phyloP scores from a whole-genome alignment of 2,888 invertebrate genomes.

The Zhuqinia jingwanae region DNA sequence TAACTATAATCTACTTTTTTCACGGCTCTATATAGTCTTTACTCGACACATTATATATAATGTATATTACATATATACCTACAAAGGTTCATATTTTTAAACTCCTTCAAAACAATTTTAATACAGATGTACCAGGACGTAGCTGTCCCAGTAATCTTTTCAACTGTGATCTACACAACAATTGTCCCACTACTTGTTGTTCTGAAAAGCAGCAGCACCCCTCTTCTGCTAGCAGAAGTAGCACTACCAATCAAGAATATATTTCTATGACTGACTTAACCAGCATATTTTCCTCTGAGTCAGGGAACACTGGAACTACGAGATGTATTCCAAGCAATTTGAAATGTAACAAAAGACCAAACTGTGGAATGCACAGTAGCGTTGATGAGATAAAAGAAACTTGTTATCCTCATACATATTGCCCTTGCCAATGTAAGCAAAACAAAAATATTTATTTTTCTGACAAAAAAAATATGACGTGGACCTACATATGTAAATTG shows the following conservation, averaged over 20 bases:
- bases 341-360: conserved; percentile 51
- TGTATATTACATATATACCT: neutral
- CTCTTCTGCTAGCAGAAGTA: too few relatives aligned
- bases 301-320: neutral
- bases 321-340: conserved; percentile 54
- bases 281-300: too few relatives aligned
- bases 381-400: conserved; percentile 52
- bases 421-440: conserved; percentile 42
- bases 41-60: neutral
- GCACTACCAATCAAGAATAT: neutral
- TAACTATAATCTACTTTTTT: neutral
- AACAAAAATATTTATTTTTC: neutral
- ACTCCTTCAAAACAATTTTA: neutral
- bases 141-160: neutral
- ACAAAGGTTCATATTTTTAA: neutral
- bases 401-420: conserved; percentile 34
- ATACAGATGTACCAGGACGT: neutral
- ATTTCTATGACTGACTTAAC: too few relatives aligned
- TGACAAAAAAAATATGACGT: too few relatives aligned
- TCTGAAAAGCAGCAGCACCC: neutral
- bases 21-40: too few relatives aligned
- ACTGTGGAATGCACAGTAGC: conserved; percentile 57
- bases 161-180: conserved; percentile 10
- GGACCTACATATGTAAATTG: neutral
- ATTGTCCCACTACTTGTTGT: conserved; percentile 46